These are phyloP conservation scores for Isaurus tuberculatus DNA, from an alignment of 92 coral and sea anemone genomes.

Conservation along the genomic window DNA sequence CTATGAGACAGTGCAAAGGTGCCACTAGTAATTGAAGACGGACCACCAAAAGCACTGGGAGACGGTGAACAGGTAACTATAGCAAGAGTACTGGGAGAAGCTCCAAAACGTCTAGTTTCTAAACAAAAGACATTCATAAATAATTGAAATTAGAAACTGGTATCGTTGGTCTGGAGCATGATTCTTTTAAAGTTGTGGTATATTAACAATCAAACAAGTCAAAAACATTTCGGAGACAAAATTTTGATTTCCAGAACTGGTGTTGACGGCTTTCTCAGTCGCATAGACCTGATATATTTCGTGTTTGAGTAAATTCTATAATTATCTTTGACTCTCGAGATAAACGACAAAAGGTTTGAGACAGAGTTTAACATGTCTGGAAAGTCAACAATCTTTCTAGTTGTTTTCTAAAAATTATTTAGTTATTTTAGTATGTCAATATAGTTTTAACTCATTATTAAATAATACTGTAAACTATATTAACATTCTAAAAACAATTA, in stretches of 20 bases:
- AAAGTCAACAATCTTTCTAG: constrained; percentile 6
- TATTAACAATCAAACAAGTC: constrained; percentile 18
- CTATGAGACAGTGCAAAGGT: constrained; percentile 21
- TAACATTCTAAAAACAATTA: constrained; percentile 16
- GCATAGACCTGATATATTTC: constrained; percentile 24
- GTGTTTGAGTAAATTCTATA: constrained; percentile 27
- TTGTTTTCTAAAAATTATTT: constrained; percentile 5
- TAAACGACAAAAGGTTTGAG: constrained; percentile 28
- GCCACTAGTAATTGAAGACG: constrained; percentile 13
- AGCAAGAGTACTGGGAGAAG: constrained; percentile 14
- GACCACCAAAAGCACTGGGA: constrained; percentile 7
- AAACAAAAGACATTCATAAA: constrained; percentile 13
- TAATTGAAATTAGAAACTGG: constrained; percentile 27
- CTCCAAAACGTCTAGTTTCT: constrained; percentile 23
- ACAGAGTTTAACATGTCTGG: constrained; percentile 35
- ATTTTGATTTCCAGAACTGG: constrained; percentile 15
- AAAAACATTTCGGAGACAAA: constrained; percentile 24
- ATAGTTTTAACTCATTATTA: constrained; percentile 17
- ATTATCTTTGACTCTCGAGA: constrained; percentile 15
- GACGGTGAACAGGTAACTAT: neutral
- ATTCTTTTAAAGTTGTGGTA: constrained; percentile 1
- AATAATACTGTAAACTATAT: constrained; percentile 6
- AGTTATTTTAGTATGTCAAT: constrained; percentile 4
- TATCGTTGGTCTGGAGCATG: constrained; percentile 27
- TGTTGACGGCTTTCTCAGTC: constrained; percentile 25